Evolutionary conservation across 2,113 vertebrate species (phyloP).

Genomic region (Ursus arctos): DNA sequence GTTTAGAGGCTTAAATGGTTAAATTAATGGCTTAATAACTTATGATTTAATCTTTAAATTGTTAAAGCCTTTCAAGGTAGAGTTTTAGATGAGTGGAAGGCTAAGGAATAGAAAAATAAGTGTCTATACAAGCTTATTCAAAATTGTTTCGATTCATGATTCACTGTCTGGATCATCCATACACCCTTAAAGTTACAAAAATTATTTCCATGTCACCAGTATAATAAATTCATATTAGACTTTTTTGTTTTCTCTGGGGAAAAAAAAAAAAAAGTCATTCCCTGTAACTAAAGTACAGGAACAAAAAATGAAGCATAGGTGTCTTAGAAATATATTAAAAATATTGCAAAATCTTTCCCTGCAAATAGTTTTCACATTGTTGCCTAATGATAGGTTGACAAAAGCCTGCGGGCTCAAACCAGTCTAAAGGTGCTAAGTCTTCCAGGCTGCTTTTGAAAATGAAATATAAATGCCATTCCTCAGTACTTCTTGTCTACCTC

Average conservation of each 20-base stretch:
- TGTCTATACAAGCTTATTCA: conserved; percentile 75
- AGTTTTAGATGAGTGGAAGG: conserved; percentile 77
- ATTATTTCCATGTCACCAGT: conserved; percentile 30
- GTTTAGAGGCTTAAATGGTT: conserved; percentile 84
- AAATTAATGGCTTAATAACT: conserved; percentile 85
- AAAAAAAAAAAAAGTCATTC: background rate
- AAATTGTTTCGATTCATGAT: conserved; percentile 70
- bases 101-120: conserved; percentile 78
- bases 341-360: conserved; percentile 66
- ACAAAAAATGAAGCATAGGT: conserved; percentile 56
- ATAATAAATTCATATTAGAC: conserved; percentile 50
- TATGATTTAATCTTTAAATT: conserved; percentile 85
- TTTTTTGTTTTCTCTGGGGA: conserved; percentile 44
- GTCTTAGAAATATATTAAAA: conserved; percentile 71
- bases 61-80: conserved; percentile 80
- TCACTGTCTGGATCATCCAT: conserved; percentile 71
- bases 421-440: conserved; percentile 56
- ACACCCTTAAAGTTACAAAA: conserved; percentile 50
- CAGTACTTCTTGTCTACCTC: background rate
- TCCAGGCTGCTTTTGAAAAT: conserved; percentile 63
- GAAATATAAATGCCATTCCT: conserved; percentile 46
- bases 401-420: conserved; percentile 64
- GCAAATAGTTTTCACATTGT: conserved; percentile 70
- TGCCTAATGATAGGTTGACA: conserved; percentile 74
- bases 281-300: conserved; percentile 57